A percentile compares a stretch with the other conserved stretches of the same genome.
These are phyloP conservation scores for Ceyx cyanopectus DNA, from an alignment of 2,113 vertebrate genomes.

Conservation along the genomic window DNA sequence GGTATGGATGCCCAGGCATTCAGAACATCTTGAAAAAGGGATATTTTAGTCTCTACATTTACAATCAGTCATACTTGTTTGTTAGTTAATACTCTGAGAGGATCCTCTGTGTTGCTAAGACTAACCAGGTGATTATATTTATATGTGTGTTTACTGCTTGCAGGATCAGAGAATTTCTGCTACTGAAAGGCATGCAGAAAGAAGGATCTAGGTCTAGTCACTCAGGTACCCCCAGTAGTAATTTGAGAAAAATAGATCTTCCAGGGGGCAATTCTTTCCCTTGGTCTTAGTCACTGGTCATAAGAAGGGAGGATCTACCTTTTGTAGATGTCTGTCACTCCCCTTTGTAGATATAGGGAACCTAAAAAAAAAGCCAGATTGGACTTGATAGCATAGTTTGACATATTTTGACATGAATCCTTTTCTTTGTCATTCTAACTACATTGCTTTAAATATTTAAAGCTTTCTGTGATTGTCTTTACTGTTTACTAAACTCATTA, in stretches of 20 bases:
- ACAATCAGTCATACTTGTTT: neutral
- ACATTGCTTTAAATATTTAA: neutral
- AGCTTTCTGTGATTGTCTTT: neutral
- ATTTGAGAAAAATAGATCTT: neutral
- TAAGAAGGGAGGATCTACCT: neutral
- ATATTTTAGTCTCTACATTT: neutral
- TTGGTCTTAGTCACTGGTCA: neutral
- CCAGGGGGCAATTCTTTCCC: neutral
- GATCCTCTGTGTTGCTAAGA: neutral
- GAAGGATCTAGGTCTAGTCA: neutral
- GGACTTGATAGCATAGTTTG: neutral
- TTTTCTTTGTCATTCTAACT: neutral
- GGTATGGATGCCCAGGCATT: neutral
- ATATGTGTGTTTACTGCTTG: neutral
- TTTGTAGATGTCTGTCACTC: neutral
- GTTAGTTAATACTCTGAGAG: neutral
- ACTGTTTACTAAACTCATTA: neutral
- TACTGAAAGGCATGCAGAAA: neutral
- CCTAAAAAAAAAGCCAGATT: neutral
- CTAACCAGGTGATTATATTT: neutral
- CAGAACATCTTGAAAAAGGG: neutral
- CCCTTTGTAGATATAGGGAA: neutral
- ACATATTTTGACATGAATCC: neutral
- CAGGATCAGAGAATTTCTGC: neutral
- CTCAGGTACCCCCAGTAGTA: neutral